Conservation (phyloP, 2,888 invertebrate species). For the Abrostola triplasia region DNA sequence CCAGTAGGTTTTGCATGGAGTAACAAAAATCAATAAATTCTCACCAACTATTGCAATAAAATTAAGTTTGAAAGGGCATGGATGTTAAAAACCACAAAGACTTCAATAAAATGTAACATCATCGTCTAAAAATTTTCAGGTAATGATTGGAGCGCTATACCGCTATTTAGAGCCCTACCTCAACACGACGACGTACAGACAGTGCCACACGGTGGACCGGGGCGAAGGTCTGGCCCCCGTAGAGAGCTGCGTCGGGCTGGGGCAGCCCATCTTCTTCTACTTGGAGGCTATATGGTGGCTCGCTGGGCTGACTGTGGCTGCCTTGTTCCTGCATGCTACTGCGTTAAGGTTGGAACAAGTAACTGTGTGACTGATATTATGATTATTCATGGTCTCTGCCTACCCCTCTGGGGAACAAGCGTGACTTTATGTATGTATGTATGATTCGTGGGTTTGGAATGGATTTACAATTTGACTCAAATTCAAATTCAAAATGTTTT, state of each 20-base stretch:
- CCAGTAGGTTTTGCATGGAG: no score
- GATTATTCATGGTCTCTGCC: no score
- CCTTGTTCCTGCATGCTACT: slow-evolving; percentile 91
- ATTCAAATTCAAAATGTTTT: no score
- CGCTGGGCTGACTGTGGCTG: slow-evolving; percentile 91
- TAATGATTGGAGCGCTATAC: slow-evolving; percentile 76
- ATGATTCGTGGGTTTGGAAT: no score
- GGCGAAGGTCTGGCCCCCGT: slow-evolving; percentile 89
- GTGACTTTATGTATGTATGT: no score
- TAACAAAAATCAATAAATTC: no score
- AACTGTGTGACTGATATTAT: no score
- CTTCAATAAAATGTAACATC: background rate
- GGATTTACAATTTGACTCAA: no score
- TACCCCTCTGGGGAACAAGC: no score
- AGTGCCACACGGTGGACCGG: slow-evolving; percentile 87
- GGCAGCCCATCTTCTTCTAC: slow-evolving; percentile 95
- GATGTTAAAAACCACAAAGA: background rate
- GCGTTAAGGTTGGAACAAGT: slow-evolving; percentile 88
- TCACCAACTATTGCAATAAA: no score
- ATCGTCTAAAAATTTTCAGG: slow-evolving; percentile 66
- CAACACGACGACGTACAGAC: slow-evolving; percentile 70
- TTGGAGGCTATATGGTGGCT: slow-evolving; percentile 92
- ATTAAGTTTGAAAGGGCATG: no score
- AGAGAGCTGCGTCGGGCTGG: slow-evolving; percentile 92
- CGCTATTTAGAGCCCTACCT: slow-evolving; percentile 75